Evolutionary conservation across 2,113 vertebrate species (phyloP).

Genomic region (Corynorhinus townsendii): DNA sequence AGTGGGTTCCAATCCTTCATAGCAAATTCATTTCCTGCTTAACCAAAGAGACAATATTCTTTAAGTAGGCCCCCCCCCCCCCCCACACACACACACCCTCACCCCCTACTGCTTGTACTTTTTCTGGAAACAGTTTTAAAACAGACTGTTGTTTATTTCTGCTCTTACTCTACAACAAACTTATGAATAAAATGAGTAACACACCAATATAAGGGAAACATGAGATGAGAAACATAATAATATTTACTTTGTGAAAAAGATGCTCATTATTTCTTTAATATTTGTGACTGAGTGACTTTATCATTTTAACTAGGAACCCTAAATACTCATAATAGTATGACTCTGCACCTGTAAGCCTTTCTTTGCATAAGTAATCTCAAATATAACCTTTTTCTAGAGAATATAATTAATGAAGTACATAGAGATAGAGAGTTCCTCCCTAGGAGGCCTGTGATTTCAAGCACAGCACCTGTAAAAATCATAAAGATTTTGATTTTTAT

Average conservation of each 20-base stretch:
- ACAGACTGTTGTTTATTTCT: slow-evolving; percentile 11
- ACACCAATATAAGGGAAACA: background rate
- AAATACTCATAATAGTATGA: background rate
- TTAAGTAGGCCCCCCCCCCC: slow-evolving; percentile 8
- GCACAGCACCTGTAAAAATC: background rate
- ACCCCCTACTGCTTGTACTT: background rate
- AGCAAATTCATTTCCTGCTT: slow-evolving; percentile 63
- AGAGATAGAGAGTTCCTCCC: background rate
- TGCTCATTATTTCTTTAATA: background rate
- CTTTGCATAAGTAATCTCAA: background rate
- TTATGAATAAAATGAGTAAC: slow-evolving; percentile 36
- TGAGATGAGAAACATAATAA: background rate
- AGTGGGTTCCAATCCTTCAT: background rate
- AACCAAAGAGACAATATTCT: slow-evolving; percentile 45
- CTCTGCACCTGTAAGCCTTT: background rate
- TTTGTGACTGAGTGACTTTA: background rate
- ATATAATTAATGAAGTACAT: background rate
- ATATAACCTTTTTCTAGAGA: background rate
- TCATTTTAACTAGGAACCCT: background rate
- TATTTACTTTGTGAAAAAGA: background rate
- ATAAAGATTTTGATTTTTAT: too few relatives aligned
- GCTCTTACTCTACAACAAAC: background rate
- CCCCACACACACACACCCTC: too few relatives aligned
- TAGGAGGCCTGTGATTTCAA: background rate
- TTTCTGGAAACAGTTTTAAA: background rate